Evolutionary conservation across 2,888 invertebrate species (phyloP), one percentile per base, ranked within the genome.

Genomic region (Lasius platythorax): DNA sequence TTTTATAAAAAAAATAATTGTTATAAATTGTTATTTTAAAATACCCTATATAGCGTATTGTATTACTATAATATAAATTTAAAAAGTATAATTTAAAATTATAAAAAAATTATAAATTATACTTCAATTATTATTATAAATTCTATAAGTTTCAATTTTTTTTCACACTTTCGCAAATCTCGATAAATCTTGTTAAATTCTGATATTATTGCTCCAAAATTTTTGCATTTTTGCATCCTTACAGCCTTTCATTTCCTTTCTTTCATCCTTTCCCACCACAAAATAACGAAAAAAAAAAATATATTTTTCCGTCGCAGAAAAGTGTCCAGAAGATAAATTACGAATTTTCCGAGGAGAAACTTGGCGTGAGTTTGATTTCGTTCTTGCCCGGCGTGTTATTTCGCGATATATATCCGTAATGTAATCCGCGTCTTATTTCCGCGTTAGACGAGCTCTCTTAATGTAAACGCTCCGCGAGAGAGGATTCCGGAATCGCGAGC

Each of bases 361-460:
- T 68, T 33, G 18, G 18, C 50, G 30, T 9, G 28, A 66, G 50
- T 18, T 33, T 33, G 53, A 70, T 33, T 50, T 70, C 70, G 33
- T 9, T 37, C 2, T 11, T 12, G 28, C 30, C 15, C 53, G 37
- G 64, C n/a, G 23, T 23, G 58, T 70, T 79, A 70, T 63, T 70
- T 46, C 46, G 46, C 23, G 61, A 79, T 63, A 58, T 70, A 70
- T 63, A 79, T 70, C 46, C 46, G 23, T 61, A 58, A 70, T 30
- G 79, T 46, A 61, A 79, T 70, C 50, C 23, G 70, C 70, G 70
- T 61, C 70, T 61, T 61, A 61, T 79, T 61, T 70, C 46, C 79
- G 23, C 61, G 46, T 79, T 79, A 70, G 79, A 70, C 61, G 70
- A 79, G 61, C 70, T 79, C 79, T 79, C 68, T 68, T 79, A 70